Base-by-base conservation (phyloP, 2,888 invertebrate species). In the Cryptus armator region DNA sequence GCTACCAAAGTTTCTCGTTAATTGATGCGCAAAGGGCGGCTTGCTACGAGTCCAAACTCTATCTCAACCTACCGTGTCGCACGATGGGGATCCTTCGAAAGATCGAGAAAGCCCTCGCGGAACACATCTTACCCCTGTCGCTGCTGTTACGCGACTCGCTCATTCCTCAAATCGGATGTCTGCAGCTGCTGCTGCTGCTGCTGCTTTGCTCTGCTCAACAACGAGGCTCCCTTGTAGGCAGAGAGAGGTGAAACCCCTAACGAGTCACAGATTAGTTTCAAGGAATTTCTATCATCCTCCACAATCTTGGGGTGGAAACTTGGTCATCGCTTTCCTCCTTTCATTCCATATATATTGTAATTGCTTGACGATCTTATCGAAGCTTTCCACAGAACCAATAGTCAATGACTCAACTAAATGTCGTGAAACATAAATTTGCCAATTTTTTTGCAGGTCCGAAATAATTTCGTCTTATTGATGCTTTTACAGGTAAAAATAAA, bases 1-100 rank as follows among this genome's bases (percentile, higher is more conserved):
- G n/a, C 64, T 53, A 29, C 86, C 88, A 87, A 89, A 91, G 90
- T 91, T 91, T 91, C 88, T 86, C 89, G 88, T 90, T 92, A 92
- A 91, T 92, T 91, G 91, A 92, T 90, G 91, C 90, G 89, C 86
- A 87, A 86, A 88, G 89, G 48, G 46, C 32, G 66, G 19, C 16
- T 29, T 29, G 53, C 19, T 5, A 19, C 24, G n/a, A 66, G 43
- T 44, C 71, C 53, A 71, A 72, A 80, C 74, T 70, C 32, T n/a
- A 24, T 43, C 12, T 24, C 44, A 24, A 29, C 62, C 43, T 43
- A 29, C 6, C 66, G 56, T 66, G 29, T 70, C 62, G 71, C 29
- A n/a, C 43, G 29, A 44, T 19, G 72, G 12, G 44, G 44, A 53
- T 53, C 29, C 48, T 89, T 89, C 85, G 88, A 87, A 88, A 89